These are phyloP conservation scores for Passer montanus DNA, from an alignment of 2,113 vertebrate species.

Conservation along the genomic window DNA sequence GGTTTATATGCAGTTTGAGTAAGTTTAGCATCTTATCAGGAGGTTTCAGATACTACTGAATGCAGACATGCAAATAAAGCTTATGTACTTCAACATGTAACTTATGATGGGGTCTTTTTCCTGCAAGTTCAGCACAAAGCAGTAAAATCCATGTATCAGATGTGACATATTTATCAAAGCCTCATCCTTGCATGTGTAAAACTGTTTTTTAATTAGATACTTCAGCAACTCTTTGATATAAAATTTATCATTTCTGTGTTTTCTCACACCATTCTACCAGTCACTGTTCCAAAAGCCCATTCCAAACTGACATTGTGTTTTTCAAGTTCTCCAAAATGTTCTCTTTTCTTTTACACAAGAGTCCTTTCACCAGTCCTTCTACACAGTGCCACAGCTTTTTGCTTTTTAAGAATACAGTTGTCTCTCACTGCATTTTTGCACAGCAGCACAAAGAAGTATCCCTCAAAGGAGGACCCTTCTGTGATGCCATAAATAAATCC, in stretches of 20 bases:
- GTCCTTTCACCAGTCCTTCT: neutral
- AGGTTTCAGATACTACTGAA: neutral
- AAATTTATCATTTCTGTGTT: neutral
- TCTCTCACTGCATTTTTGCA: neutral
- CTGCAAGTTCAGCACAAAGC: neutral
- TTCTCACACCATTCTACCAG: neutral
- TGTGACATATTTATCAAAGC: neutral
- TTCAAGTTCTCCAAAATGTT: neutral
- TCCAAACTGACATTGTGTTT: neutral
- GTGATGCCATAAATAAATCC: neutral
- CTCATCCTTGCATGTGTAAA: neutral
- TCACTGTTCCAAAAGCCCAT: neutral
- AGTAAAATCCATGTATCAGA: neutral
- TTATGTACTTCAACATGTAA: neutral
- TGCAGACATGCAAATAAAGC: neutral
- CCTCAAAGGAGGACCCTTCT: neutral
- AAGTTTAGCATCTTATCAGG: neutral
- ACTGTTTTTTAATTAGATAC: neutral
- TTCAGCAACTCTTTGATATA: neutral
- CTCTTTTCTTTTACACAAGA: neutral
- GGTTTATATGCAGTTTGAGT: conserved; percentile 8
- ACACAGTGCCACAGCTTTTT: neutral
- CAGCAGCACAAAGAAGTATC: neutral
- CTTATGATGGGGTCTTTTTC: neutral
- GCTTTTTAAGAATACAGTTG: neutral